Evolutionary conservation across 2,797 vertebrate species (phyloP).

Genomic region (Lagothrix lagotricha): DNA sequence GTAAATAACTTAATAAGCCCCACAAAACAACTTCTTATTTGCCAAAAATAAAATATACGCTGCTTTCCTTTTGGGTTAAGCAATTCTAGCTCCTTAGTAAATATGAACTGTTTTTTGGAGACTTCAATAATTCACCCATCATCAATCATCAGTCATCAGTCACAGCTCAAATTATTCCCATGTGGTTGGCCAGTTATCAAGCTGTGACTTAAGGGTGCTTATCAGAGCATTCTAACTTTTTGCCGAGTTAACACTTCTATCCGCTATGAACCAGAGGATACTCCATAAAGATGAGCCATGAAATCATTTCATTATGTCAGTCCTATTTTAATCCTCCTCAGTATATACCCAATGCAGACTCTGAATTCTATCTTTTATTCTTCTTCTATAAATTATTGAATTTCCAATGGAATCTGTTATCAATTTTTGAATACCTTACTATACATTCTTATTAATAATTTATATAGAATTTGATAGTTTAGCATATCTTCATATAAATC

Average conservation of each 20-base stretch:
- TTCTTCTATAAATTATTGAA: neutral
- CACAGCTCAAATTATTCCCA: neutral
- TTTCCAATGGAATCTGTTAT: neutral
- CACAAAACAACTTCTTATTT: neutral
- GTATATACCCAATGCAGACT: neutral
- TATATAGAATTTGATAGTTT: neutral
- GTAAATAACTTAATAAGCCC: neutral
- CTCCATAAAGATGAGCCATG: neutral
- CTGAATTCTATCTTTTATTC: neutral
- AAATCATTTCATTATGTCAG: neutral
- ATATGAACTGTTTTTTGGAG: neutral
- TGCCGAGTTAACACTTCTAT: neutral
- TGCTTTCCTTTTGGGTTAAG: neutral
- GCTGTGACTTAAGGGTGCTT: neutral
- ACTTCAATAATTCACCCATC: neutral
- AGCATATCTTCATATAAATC: neutral
- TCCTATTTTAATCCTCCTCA: neutral
- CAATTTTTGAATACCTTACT: neutral
- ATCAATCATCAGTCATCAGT: neutral
- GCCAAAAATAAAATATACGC: neutral
- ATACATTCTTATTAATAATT: neutral
- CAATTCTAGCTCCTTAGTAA: neutral
- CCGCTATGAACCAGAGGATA: neutral
- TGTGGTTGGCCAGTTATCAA: neutral
- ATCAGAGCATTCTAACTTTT: neutral